Evolutionary conservation across 1,140 invertebrate species (phyloP).

Genomic region (Stratiolaelaps scimitus): DNA sequence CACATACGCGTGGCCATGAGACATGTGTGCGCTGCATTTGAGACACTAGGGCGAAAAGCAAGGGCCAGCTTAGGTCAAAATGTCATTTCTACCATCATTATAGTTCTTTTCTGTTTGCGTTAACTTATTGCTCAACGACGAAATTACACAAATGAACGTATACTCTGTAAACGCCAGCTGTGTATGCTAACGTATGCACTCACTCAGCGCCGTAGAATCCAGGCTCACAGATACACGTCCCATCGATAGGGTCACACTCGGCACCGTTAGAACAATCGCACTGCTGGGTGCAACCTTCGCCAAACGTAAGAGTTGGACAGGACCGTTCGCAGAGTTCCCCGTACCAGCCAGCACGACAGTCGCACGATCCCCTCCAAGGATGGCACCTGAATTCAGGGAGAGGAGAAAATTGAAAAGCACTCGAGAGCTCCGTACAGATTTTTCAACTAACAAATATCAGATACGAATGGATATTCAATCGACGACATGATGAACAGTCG

Average conservation of each 20-base stretch:
- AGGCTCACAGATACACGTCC: conserved; percentile 33
- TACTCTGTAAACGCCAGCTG: conserved; percentile 38
- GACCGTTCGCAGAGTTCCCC: conserved; percentile 50
- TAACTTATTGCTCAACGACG: neutral
- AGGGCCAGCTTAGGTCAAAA: too few species aligned
- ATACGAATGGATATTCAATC: too few species aligned
- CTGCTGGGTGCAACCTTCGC: conserved; percentile 58
- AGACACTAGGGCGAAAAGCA: too few species aligned
- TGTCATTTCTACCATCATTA: too few species aligned
- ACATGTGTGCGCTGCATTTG: too few species aligned
- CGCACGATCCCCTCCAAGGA: conserved; percentile 17
- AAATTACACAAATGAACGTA: conserved; percentile 23
- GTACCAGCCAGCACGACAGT: conserved; percentile 7
- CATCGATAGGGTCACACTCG: conserved; percentile 31
- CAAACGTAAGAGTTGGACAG: conserved; percentile 62
- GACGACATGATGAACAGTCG: too few species aligned
- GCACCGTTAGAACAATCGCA: conserved; percentile 44
- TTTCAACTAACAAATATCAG: too few species aligned
- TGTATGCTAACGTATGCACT: conserved; percentile 55
- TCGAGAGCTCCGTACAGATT: too few species aligned
- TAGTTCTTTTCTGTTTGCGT: neutral
- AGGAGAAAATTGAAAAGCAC: too few species aligned
- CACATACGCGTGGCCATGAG: too few species aligned
- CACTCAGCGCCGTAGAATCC: conserved; percentile 22
- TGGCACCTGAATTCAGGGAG: conserved; percentile 26